phyloP scores from a whole-genome alignment of 2,888 invertebrate genomes.

The Tenthredo notha region DNA sequence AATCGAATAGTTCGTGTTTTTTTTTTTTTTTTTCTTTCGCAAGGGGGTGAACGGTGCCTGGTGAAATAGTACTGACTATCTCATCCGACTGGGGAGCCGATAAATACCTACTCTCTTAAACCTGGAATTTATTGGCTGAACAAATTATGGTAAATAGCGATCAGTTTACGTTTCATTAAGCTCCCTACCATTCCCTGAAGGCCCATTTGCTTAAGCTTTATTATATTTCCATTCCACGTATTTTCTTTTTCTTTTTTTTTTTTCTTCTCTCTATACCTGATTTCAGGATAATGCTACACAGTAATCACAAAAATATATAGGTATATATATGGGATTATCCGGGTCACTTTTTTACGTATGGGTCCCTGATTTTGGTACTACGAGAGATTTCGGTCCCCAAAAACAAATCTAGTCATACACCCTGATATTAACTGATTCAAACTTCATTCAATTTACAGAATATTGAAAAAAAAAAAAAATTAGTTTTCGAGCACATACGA shows the following conservation, averaged over 20 bases:
- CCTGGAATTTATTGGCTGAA: slow-evolving; percentile 28
- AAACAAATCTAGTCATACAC: too few relatives aligned
- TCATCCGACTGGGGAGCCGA: background rate
- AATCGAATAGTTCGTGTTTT: background rate
- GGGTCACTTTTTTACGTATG: too few relatives aligned
- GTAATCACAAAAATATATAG: background rate
- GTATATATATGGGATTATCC: background rate
- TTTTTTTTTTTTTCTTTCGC: background rate
- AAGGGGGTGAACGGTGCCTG: background rate
- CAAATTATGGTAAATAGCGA: slow-evolving; percentile 28
- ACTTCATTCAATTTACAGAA: too few relatives aligned
- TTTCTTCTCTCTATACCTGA: background rate
- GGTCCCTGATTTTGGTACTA: too few relatives aligned
- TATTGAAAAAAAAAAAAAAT: too few relatives aligned
- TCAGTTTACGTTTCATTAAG: slow-evolving; percentile 38
- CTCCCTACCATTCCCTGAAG: slow-evolving; percentile 19
- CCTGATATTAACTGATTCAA: too few relatives aligned
- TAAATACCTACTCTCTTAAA: slow-evolving; percentile 12
- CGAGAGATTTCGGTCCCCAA: too few relatives aligned
- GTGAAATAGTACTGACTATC: slow-evolving; percentile 5
- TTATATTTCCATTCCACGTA: background rate
- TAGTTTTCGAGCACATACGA: too few relatives aligned
- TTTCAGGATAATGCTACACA: background rate
- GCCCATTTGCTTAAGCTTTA: slow-evolving; percentile 18
- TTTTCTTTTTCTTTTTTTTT: background rate